A percentile compares a stretch with the other conserved stretches of the same genome.
phyloP scores from a whole-genome alignment of 2,888 invertebrate genomes.

The Lasioglossum vierecki region DNA sequence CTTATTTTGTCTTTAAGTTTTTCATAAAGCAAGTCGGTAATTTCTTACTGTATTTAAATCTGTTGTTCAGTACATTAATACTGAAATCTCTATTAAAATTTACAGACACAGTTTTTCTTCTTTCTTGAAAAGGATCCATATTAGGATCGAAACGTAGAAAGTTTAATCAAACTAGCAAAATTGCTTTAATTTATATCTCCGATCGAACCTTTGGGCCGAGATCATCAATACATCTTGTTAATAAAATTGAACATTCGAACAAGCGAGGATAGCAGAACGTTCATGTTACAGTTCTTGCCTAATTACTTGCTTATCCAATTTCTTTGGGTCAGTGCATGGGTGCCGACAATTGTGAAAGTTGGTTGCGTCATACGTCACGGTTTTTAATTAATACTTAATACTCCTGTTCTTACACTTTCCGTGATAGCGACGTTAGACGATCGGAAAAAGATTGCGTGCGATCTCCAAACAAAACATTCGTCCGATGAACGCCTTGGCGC shows the following conservation, averaged over 20 bases:
- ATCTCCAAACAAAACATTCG: background rate
- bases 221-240: background rate
- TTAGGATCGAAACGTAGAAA: too few relatives aligned
- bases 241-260: background rate
- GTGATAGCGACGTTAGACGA: too few relatives aligned
- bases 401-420: background rate
- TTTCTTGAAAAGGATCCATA: too few relatives aligned
- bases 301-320: background rate
- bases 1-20: too few relatives aligned
- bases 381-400: background rate
- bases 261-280: background rate
- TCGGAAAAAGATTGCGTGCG: background rate
- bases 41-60: too few relatives aligned
- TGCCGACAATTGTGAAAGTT: background rate
- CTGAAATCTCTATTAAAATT: too few relatives aligned
- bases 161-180: too few relatives aligned
- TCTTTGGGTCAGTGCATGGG: background rate
- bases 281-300: background rate
- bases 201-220: too few relatives aligned
- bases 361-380: background rate
- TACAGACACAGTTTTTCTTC: too few relatives aligned
- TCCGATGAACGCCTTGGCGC: background rate
- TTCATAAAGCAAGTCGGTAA: too few relatives aligned
- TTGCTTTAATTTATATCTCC: too few relatives aligned
- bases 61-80: too few relatives aligned